Conservation (phyloP, 2,113 vertebrate genomes). For the Oryzias curvinotus region DNA sequence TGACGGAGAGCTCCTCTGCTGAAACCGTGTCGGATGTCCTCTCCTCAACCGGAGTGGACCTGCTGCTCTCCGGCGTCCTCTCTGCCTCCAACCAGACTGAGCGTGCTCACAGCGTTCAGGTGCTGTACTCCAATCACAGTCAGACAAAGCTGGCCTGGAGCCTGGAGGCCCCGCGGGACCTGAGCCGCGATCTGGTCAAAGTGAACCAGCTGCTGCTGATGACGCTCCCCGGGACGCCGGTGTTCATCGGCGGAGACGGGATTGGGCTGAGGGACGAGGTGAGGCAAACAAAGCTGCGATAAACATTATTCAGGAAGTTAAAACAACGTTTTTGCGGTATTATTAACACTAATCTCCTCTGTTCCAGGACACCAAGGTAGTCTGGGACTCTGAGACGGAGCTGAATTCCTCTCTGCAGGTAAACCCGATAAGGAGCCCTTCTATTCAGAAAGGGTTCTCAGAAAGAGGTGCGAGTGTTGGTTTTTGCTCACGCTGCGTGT, state of each 20-base stretch:
- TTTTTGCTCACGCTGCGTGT: not conserved
- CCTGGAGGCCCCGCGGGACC: slow-evolving; percentile 31
- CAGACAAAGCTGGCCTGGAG: slow-evolving; percentile 71
- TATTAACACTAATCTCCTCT: not conserved
- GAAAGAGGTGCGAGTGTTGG: not conserved
- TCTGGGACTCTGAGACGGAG: slow-evolving; percentile 59
- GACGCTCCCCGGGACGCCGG: slow-evolving; percentile 82
- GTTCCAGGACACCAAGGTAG: slow-evolving; percentile 59
- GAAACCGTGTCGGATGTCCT: slow-evolving; percentile 53
- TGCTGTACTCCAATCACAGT: slow-evolving; percentile 44
- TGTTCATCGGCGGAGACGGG: slow-evolving; percentile 86
- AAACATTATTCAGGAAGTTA: not conserved
- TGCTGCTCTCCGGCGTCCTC: slow-evolving; percentile 71
- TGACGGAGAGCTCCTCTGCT: slow-evolving; percentile 33
- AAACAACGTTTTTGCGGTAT: not conserved
- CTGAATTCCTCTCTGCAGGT: slow-evolving; percentile 67
- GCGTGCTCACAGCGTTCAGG: slow-evolving; percentile 36
- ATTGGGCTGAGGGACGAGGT: slow-evolving; percentile 77
- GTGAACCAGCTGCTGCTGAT: slow-evolving; percentile 82
- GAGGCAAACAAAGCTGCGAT: slow-evolving; percentile 12
- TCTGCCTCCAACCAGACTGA: slow-evolving; percentile 3
- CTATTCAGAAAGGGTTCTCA: not conserved
- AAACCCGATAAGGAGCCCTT: slow-evolving; percentile 4
- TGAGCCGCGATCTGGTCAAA: slow-evolving; percentile 37
- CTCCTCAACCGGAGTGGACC: slow-evolving; percentile 68